Evolutionary conservation across 2,113 vertebrate genomes (phyloP).

Genomic region (Tauraco erythrolophus): DNA sequence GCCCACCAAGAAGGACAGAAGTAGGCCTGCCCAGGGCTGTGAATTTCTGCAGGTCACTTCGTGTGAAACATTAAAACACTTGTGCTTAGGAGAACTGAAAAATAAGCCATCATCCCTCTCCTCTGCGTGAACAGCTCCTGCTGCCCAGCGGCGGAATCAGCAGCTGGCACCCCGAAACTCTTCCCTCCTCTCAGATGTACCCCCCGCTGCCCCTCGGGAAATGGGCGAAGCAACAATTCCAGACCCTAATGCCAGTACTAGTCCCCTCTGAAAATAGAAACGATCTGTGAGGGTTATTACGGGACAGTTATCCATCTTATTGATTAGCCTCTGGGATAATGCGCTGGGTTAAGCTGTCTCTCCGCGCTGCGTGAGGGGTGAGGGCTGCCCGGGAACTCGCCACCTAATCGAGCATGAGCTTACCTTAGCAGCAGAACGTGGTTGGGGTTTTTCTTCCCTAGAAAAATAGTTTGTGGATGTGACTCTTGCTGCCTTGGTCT

Average conservation of each 20-base stretch:
- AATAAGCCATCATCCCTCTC: not conserved
- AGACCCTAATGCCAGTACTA: constrained; percentile 21
- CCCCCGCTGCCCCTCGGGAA: not conserved
- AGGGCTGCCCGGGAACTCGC: not conserved
- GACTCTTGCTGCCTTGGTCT: constrained; percentile 19
- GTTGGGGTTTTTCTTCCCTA: not conserved
- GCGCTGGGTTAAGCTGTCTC: constrained; percentile 40
- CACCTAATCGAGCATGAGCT: not conserved
- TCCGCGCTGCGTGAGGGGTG: not conserved
- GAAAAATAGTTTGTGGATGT: not conserved
- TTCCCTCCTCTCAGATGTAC: not conserved
- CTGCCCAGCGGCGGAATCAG: not conserved
- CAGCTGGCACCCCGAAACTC: not conserved
- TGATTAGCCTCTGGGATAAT: constrained; percentile 30
- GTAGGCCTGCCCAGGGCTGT: not conserved
- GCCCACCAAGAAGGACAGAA: not conserved
- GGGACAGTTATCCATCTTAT: constrained; percentile 60
- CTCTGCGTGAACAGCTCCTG: not conserved
- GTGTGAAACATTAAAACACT: not conserved
- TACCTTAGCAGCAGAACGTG: not conserved
- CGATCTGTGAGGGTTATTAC: constrained; percentile 35
- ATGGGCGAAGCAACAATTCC: not conserved
- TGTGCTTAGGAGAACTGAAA: not conserved
- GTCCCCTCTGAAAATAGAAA: constrained; percentile 36
- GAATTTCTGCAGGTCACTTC: not conserved